A percentile compares a stretch with the other conserved stretches of the same genome.
phyloP scores from a whole-genome alignment of 2,113 vertebrate species.

The Corydoras maculifer region DNA sequence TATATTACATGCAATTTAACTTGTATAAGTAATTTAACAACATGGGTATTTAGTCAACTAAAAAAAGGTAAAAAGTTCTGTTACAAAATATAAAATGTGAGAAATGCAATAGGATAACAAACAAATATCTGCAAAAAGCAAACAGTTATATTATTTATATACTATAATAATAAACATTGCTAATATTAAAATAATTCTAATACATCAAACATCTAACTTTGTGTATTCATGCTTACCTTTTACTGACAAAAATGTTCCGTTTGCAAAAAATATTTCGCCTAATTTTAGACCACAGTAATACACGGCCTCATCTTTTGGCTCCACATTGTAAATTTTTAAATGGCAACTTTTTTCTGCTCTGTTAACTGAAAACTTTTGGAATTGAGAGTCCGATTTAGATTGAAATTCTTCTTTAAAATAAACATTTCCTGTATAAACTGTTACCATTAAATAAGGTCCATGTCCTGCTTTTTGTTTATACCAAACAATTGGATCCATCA shows the following conservation, averaged over 20 bases:
- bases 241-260: conserved; percentile 19
- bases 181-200: not conserved
- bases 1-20: too few species aligned
- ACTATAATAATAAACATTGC: conserved; percentile 28
- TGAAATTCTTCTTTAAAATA: conserved; percentile 40
- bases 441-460: not conserved
- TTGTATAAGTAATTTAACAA: too few species aligned
- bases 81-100: too few species aligned
- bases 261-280: not conserved
- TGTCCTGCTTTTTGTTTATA: conserved; percentile 28
- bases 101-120: too few species aligned
- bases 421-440: not conserved
- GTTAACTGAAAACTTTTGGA: not conserved
- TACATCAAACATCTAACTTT: not conserved
- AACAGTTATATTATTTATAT: too few species aligned
- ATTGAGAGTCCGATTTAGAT: not conserved
- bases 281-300: conserved; percentile 18
- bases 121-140: too few species aligned
- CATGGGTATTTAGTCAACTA: too few species aligned
- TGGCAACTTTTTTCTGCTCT: not conserved
- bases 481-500: not conserved
- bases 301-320: conserved; percentile 19
- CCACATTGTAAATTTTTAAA: not conserved
- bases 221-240: conserved; percentile 14
- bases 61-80: too few species aligned